These are phyloP conservation scores for Micronycteris hirsuta DNA, from an alignment of 2,113 vertebrate species.

Conservation along the genomic window DNA sequence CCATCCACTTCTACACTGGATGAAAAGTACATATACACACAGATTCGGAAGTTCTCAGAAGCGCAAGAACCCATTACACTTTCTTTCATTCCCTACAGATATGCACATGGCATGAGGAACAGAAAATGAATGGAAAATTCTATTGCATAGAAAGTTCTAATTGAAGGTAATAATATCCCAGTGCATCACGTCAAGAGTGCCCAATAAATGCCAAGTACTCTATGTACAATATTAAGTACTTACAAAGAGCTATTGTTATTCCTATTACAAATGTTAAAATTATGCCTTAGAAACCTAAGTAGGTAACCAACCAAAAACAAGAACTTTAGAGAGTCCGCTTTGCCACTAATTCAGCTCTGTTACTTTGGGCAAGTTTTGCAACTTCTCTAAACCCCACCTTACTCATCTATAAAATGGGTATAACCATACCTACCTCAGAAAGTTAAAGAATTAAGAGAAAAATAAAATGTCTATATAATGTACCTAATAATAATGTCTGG, in stretches of 20 bases:
- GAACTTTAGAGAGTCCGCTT: not conserved
- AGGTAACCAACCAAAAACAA: not conserved
- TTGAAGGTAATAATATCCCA: not conserved
- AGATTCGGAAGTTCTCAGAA: not conserved
- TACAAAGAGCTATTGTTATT: not conserved
- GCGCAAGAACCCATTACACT: not conserved
- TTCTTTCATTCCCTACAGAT: not conserved
- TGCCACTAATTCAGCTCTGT: not conserved
- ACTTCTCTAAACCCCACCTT: slow-evolving; percentile 47
- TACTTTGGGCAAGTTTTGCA: not conserved
- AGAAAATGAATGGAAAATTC: not conserved
- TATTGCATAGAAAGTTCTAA: not conserved
- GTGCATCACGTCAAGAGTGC: not conserved
- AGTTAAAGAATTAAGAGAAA: slow-evolving; percentile 6
- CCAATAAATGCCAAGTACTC: not conserved
- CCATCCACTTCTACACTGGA: not conserved
- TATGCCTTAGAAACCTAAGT: not conserved
- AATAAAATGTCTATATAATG: not conserved
- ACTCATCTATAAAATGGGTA: slow-evolving; percentile 24
- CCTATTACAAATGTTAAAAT: not conserved
- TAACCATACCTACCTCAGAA: not conserved
- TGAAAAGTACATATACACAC: not conserved
- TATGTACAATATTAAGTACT: not conserved
- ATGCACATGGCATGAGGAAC: not conserved
- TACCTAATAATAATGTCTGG: not conserved